Conservation (phyloP, 2,888 invertebrate species). For the Stegana nigrithorax region DNA sequence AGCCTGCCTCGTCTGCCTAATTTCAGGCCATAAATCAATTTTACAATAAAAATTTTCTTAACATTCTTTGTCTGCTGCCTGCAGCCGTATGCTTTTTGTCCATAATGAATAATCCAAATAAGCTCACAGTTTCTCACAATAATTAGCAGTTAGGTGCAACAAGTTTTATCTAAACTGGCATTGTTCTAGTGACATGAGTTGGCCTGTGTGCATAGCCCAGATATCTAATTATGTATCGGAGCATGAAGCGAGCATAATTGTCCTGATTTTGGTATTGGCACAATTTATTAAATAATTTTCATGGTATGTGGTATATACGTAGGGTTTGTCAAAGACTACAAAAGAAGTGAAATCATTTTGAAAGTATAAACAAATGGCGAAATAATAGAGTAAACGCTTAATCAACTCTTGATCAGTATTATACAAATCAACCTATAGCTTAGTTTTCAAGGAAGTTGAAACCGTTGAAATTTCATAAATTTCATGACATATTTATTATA, state of each 20-base stretch:
- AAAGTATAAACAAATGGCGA: too few relatives aligned
- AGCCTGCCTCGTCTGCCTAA: slow-evolving; percentile 50
- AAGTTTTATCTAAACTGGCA: too few relatives aligned
- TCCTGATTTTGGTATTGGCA: too few relatives aligned
- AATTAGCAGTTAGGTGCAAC: slow-evolving; percentile 38
- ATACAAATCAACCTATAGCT: too few relatives aligned
- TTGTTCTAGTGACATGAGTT: background rate
- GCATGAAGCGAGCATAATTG: background rate
- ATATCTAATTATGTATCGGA: background rate
- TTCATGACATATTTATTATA: too few relatives aligned
- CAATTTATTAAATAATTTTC: too few relatives aligned
- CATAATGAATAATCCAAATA: slow-evolving; percentile 45
- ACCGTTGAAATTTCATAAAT: too few relatives aligned
- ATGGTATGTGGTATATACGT: background rate
- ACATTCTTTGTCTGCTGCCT: background rate
- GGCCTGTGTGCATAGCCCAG: background rate
- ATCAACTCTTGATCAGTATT: too few relatives aligned
- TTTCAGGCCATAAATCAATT: slow-evolving; percentile 56
- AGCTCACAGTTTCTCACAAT: slow-evolving; percentile 36
- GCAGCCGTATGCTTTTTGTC: slow-evolving; percentile 12
- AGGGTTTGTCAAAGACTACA: slow-evolving; percentile 11
- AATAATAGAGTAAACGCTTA: too few relatives aligned
- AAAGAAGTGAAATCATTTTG: too few relatives aligned
- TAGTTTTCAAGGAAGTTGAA: too few relatives aligned
- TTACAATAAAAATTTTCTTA: slow-evolving; percentile 39